Percentiles rank a stretch among this genome's conserved stretches.
phyloP scores from a whole-genome alignment of 2,888 invertebrate genomes.

The Agrotis puta region DNA sequence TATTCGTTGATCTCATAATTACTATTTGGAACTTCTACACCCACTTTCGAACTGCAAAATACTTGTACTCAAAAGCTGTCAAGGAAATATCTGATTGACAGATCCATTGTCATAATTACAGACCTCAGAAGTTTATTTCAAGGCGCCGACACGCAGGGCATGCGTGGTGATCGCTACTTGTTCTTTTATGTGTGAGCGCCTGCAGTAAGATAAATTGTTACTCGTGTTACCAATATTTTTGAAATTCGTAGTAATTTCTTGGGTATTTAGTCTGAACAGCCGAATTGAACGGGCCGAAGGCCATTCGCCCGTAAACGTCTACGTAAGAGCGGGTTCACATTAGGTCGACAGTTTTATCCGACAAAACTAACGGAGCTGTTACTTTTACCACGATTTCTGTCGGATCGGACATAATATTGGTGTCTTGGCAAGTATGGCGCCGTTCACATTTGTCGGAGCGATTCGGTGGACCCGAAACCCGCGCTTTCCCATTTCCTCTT shows the following conservation, averaged over 20 bases:
- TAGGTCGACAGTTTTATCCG: no score
- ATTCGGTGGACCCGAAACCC: neutral
- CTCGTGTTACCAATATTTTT: no score
- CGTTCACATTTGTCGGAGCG: no score
- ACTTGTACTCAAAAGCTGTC: neutral
- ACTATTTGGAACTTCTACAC: slow-evolving; percentile 10
- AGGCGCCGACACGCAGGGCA: slow-evolving; percentile 12
- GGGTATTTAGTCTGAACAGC: no score
- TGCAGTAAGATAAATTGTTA: neutral
- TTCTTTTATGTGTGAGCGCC: neutral
- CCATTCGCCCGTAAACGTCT: no score
- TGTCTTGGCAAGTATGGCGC: no score
- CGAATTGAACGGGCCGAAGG: no score
- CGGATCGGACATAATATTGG: no score
- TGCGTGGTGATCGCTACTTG: slow-evolving; percentile 4
- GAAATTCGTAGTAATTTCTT: no score
- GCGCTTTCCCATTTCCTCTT: neutral
- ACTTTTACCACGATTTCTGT: no score
- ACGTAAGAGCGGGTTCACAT: no score
- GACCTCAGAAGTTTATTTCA: neutral
- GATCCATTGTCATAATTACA: slow-evolving; percentile 27
- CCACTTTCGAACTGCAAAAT: neutral
- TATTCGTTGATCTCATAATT: slow-evolving; percentile 23
- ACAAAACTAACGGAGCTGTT: no score
- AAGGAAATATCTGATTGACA: slow-evolving; percentile 26